Conservation (phyloP, 1,140 invertebrate species). For the Arctopsyche grandis region DNA sequence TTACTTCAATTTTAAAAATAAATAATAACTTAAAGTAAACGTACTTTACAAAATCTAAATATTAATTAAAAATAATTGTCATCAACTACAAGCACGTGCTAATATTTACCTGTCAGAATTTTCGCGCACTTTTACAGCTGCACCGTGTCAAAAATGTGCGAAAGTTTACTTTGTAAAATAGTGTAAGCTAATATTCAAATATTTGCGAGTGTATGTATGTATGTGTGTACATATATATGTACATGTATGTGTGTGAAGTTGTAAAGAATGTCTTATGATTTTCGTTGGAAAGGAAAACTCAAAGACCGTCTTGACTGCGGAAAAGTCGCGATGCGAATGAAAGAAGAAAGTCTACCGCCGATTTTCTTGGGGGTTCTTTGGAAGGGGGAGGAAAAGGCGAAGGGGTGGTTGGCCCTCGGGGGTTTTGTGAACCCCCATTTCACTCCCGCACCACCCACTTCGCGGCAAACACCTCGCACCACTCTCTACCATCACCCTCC, state of each 20-base stretch:
- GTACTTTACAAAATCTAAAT: too few species aligned
- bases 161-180: neutral
- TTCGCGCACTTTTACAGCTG: neutral
- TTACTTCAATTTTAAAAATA: too few species aligned
- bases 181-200: neutral
- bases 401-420: neutral
- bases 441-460: conserved; percentile 10
- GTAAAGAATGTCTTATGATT: neutral
- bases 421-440: neutral
- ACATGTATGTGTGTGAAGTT: neutral
- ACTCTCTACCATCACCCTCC: conserved; percentile 30
- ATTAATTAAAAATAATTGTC: neutral
- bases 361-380: conserved; percentile 47
- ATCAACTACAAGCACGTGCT: neutral
- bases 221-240: neutral
- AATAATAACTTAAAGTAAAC: too few species aligned
- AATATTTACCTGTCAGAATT: conserved; percentile 23
- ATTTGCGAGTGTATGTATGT: neutral
- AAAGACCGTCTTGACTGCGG: conserved; percentile 46
- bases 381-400: neutral
- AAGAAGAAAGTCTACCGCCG: conserved; percentile 52
- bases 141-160: neutral
- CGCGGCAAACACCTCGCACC: conserved; percentile 41
- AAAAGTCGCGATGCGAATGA: conserved; percentile 54
- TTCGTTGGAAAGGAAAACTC: neutral